Conservation (phyloP, 2,797 vertebrate species). For the Pseudochirops corinnae region DNA sequence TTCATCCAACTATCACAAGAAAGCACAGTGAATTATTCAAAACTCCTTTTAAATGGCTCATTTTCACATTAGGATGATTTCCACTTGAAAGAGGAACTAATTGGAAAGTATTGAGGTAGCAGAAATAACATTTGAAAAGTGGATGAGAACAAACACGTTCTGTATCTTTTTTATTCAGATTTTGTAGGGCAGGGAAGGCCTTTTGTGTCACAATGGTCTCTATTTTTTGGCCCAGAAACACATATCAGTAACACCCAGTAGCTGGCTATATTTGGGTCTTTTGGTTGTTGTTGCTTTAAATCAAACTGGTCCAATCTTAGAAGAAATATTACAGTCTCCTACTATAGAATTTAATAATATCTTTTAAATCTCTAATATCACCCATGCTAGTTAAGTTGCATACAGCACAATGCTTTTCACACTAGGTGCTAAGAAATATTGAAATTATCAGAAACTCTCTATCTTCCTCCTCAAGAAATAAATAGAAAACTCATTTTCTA, state of each 20-base stretch:
- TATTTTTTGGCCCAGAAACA: background rate
- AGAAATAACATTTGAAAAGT: background rate
- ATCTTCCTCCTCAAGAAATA: conserved; percentile 11
- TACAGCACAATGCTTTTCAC: conserved; percentile 51
- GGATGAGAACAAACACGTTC: background rate
- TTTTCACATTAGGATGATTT: conserved; percentile 31
- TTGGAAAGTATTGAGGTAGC: background rate
- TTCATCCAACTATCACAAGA: background rate
- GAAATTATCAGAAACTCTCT: background rate
- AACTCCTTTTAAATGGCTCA: background rate
- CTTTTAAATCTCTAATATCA: conserved; percentile 16
- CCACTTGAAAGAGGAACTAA: conserved; percentile 26
- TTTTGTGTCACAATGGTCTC: conserved; percentile 28
- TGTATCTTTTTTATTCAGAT: background rate
- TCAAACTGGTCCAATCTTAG: background rate
- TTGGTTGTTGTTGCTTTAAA: conserved; percentile 27
- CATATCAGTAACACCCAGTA: conserved; percentile 9
- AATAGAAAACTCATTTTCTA: conserved; percentile 21
- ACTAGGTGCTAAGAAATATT: background rate
- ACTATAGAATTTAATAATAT: conserved; percentile 22
- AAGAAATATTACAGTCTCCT: background rate
- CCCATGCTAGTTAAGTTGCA: conserved; percentile 29
- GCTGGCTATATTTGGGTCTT: conserved; percentile 42
- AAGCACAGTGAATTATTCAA: conserved; percentile 2
- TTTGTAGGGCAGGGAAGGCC: background rate